Conservation (phyloP, 2,888 invertebrate species). For the Hedychridium roseum region DNA sequence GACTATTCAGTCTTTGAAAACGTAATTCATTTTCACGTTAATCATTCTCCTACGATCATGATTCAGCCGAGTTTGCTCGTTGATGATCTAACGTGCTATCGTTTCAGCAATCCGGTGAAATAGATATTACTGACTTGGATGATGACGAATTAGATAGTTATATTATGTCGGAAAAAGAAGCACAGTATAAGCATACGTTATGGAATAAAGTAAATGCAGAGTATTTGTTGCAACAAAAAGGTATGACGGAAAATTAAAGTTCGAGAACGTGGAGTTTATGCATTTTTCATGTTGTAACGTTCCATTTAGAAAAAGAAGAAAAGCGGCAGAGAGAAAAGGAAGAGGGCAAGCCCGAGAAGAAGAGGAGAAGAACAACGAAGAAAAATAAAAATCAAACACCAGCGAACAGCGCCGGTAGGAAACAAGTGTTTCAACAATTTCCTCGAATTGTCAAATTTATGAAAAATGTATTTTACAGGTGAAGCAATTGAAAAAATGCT, state of each 20-base stretch:
- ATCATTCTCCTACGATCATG: too few relatives aligned
- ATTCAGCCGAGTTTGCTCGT: too few relatives aligned
- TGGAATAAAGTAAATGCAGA: conserved; percentile 91
- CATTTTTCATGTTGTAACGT: too few relatives aligned
- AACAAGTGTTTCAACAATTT: conserved; percentile 1
- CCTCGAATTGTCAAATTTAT: conserved; percentile 1
- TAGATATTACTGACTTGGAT: conserved; percentile 80
- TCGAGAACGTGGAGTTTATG: neutral
- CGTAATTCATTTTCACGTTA: too few relatives aligned
- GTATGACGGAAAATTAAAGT: conserved; percentile 63
- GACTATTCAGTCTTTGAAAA: conserved; percentile 36
- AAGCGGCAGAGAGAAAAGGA: conserved; percentile 81
- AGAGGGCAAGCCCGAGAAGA: conserved; percentile 86
- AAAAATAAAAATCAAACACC: conserved; percentile 72
- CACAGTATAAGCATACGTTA: conserved; percentile 78
- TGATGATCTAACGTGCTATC: too few relatives aligned
- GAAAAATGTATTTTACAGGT: conserved; percentile 64
- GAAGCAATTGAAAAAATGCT: conserved; percentile 97
- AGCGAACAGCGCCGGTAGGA: conserved; percentile 66
- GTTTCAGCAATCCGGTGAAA: conserved; percentile 63
- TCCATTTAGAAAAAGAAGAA: conserved; percentile 83
- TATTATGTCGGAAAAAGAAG: conserved; percentile 84
- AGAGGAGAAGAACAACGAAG: conserved; percentile 75
- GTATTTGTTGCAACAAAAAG: conserved; percentile 84
- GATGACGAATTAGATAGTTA: conserved; percentile 91